phyloP scores from a whole-genome alignment of 1,140 invertebrate species.

The Stegodyphus mimosarum region DNA sequence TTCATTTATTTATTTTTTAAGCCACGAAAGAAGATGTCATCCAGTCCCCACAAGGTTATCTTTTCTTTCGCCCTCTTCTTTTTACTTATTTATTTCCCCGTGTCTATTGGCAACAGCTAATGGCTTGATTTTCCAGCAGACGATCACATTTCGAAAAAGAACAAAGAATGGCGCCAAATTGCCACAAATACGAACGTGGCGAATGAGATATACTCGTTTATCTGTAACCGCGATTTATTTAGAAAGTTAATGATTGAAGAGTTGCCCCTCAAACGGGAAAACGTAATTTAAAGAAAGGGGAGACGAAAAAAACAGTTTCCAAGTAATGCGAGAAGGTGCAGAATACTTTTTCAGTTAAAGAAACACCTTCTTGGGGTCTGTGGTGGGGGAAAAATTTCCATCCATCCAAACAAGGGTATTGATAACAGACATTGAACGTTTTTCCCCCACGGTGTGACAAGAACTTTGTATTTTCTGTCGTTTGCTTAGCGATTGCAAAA shows the following conservation, averaged over 20 bases:
- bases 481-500: background rate
- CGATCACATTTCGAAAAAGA: background rate
- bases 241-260: background rate
- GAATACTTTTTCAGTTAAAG: background rate
- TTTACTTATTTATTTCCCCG: background rate
- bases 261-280: background rate
- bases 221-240: background rate
- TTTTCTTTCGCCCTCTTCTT: background rate
- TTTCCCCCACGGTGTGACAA: background rate
- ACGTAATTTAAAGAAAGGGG: background rate
- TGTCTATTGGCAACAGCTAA: background rate
- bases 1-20: background rate
- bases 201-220: background rate
- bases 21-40: background rate
- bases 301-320: background rate
- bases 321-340: background rate
- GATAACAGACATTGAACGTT: constrained; percentile 8
- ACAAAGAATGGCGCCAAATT: background rate
- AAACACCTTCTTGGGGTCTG: background rate
- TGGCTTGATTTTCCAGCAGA: constrained; percentile 1
- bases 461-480: background rate
- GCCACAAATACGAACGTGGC: background rate
- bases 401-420: constrained; percentile 8
- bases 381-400: background rate
- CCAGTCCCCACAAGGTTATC: background rate